These are phyloP conservation scores for Enteromius viviparus DNA, from an alignment of 2,797 vertebrate species.

Conservation along the genomic window DNA sequence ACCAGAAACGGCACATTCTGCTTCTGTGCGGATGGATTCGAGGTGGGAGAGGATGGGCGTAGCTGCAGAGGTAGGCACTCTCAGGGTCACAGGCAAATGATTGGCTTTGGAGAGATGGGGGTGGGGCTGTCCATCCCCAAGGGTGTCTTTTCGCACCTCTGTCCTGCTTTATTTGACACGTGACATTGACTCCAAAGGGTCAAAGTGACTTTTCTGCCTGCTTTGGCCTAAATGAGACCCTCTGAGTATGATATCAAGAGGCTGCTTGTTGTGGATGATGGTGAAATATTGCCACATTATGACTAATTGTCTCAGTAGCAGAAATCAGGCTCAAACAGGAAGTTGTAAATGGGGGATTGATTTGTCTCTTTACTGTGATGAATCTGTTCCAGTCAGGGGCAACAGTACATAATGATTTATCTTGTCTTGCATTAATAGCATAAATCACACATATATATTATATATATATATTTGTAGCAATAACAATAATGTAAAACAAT, in stretches of 20 bases:
- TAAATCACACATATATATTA: neutral
- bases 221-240: conserved; percentile 43
- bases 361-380: neutral
- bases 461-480: too few relatives aligned
- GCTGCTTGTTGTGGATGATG: conserved; percentile 5
- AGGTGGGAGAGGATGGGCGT: conserved; percentile 84
- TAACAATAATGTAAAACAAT: neutral
- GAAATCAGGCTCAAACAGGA: conserved; percentile 12
- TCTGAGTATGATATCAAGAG: neutral
- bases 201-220: conserved; percentile 55
- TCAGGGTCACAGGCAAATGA: conserved; percentile 34
- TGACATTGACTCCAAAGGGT: conserved; percentile 54
- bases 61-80: conserved; percentile 87
- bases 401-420: neutral
- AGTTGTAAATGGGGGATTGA: neutral
- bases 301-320: neutral
- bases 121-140: conserved; percentile 24
- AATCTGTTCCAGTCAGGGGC: neutral
- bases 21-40: conserved; percentile 92
- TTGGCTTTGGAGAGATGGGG: neutral
- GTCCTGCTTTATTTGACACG: conserved; percentile 42
- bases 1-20: conserved; percentile 89
- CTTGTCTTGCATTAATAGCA: neutral
- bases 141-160: conserved; percentile 36
- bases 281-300: neutral